A percentile compares a stretch with the other conserved stretches of the same genome.
Conservation (phyloP, 2,113 vertebrate genomes). For the Garra rufa region DNA sequence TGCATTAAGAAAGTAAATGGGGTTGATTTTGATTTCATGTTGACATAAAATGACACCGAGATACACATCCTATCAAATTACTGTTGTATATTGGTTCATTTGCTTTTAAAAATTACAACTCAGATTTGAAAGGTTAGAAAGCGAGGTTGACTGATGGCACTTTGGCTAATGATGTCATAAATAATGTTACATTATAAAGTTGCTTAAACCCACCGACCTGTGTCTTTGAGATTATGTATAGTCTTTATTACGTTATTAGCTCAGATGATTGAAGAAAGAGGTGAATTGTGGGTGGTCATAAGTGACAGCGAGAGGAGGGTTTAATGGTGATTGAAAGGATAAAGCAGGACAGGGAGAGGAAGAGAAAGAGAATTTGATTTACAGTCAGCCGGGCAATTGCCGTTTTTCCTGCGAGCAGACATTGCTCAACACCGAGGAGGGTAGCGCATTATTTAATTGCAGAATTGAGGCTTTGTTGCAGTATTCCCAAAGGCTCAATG, state of each 20-base stretch:
- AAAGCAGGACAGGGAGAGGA: neutral
- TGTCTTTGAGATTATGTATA: slow-evolving; percentile 37
- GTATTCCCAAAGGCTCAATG: slow-evolving; percentile 52
- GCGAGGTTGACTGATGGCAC: neutral
- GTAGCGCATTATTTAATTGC: slow-evolving; percentile 60
- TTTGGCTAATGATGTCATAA: slow-evolving; percentile 23
- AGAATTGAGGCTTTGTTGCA: slow-evolving; percentile 52
- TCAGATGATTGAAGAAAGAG: slow-evolving; percentile 17
- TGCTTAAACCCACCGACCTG: neutral
- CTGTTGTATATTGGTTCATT: neutral
- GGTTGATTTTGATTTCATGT: neutral
- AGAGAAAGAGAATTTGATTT: slow-evolving; percentile 51
- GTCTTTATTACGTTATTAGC: slow-evolving; percentile 33
- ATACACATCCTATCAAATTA: neutral
- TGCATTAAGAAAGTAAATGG: slow-evolving; percentile 3
- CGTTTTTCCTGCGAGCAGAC: slow-evolving; percentile 60
- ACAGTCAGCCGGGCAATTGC: slow-evolving; percentile 25
- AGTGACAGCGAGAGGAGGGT: slow-evolving; percentile 38
- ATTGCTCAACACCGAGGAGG: slow-evolving; percentile 46
- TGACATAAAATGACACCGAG: neutral
- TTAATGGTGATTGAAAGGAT: slow-evolving; percentile 58
- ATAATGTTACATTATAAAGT: slow-evolving; percentile 2
- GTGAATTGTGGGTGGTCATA: slow-evolving; percentile 48
- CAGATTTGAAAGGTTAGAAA: neutral
- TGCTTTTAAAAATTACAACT: neutral